Conservation (phyloP, 2,888 invertebrate species). For the Cataglyphis altisquamis region DNA sequence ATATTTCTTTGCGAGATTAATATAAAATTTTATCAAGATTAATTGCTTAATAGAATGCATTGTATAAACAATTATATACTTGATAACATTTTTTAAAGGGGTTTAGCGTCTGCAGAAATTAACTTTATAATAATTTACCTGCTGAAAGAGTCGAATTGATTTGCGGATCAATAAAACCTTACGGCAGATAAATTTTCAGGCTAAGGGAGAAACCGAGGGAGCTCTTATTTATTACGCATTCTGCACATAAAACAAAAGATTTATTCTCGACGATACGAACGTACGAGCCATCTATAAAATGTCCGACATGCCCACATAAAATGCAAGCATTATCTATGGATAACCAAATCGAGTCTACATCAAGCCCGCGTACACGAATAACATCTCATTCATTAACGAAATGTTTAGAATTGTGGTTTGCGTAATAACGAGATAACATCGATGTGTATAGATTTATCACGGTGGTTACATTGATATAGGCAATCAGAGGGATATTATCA, state of each 20-base stretch:
- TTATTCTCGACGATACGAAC: constrained; percentile 29
- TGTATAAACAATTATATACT: background rate
- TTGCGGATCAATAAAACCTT: constrained; percentile 20
- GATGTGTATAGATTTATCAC: background rate
- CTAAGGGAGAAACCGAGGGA: constrained; percentile 8
- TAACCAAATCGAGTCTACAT: background rate
- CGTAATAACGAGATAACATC: constrained; percentile 26
- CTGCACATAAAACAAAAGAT: constrained; percentile 37
- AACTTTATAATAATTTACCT: constrained; percentile 17
- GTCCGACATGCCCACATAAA: constrained; percentile 37
- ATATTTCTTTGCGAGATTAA: background rate
- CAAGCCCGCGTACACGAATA: background rate
- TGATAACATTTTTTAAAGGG: background rate
- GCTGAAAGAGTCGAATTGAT: constrained; percentile 21
- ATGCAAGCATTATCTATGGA: constrained; percentile 19
- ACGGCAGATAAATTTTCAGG: constrained; percentile 32
- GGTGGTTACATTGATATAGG: background rate
- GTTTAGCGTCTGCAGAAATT: background rate
- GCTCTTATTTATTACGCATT: constrained; percentile 48
- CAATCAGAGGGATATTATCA: constrained; percentile 7
- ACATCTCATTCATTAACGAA: constrained; percentile 34
- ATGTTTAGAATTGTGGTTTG: constrained; percentile 46
- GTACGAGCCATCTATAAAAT: constrained; percentile 50
- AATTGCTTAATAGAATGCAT: background rate
- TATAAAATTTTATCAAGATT: background rate